Evolutionary conservation across 1,140 invertebrate genomes (phyloP).

Genomic region (Magallana gigas): DNA sequence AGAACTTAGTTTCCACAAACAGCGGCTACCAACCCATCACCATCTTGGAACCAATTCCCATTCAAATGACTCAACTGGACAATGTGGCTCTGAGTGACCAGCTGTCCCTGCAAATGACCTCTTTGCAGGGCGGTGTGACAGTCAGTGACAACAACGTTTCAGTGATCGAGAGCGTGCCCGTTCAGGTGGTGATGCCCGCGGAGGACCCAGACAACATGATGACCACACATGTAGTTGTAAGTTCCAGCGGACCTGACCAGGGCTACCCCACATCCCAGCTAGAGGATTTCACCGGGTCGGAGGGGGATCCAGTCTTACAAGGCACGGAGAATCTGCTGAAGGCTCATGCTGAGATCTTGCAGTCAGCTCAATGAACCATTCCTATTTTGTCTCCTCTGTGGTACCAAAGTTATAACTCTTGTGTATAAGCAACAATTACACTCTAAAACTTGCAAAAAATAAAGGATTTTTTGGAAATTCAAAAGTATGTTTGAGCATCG

Average conservation of each 20-base stretch:
- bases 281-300: slow-evolving; percentile 61
- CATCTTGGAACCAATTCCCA: slow-evolving; percentile 69
- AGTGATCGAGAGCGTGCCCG: slow-evolving; percentile 55
- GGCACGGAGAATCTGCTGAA: slow-evolving; percentile 69
- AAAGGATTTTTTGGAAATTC: too few species aligned
- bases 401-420: too few species aligned
- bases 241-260: slow-evolving; percentile 57
- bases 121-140: slow-evolving; percentile 43
- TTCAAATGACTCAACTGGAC: slow-evolving; percentile 59
- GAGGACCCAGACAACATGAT: slow-evolving; percentile 51
- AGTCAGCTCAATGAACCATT: slow-evolving; percentile 46
- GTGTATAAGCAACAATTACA: too few species aligned
- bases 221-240: slow-evolving; percentile 54
- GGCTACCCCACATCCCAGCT: slow-evolving; percentile 61
- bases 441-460: too few species aligned
- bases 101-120: slow-evolving; percentile 48
- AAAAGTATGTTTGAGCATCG: too few species aligned
- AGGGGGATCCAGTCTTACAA: slow-evolving; percentile 68
- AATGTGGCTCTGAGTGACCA: slow-evolving; percentile 54
- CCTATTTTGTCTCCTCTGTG: too few species aligned
- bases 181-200: slow-evolving; percentile 51
- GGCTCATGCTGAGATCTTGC: slow-evolving; percentile 68
- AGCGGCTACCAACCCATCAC: slow-evolving; percentile 69
- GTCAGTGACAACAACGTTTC: slow-evolving; percentile 45
- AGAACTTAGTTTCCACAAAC: slow-evolving; percentile 51